A percentile compares a stretch with the other conserved stretches of the same genome.
These are phyloP conservation scores for Chiloscyllium punctatum DNA, from an alignment of 2,797 vertebrate species.

Conservation along the genomic window DNA sequence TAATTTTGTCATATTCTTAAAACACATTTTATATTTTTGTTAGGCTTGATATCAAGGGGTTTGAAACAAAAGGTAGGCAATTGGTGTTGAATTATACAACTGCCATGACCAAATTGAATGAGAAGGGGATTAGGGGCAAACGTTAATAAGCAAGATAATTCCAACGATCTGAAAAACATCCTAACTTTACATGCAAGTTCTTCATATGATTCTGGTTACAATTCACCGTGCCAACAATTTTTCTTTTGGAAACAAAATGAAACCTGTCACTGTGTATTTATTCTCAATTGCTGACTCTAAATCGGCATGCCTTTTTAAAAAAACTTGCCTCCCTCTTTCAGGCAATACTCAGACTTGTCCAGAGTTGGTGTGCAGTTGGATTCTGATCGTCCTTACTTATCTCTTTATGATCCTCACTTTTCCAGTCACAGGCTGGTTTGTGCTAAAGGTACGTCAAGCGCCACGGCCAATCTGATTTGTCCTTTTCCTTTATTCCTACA, in stretches of 20 bases:
- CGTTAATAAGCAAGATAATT: neutral
- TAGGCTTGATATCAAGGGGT: neutral
- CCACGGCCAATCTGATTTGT: neutral
- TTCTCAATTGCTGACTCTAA: neutral
- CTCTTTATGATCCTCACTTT: slow-evolving; percentile 70
- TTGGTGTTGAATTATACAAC: too few relatives aligned
- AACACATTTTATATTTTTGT: neutral
- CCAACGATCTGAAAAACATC: neutral
- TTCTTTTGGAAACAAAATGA: neutral
- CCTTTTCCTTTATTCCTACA: neutral
- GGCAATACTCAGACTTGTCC: slow-evolving; percentile 68
- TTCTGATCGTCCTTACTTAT: slow-evolving; percentile 69
- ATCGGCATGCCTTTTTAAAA: neutral
- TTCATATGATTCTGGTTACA: neutral
- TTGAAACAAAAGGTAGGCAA: neutral
- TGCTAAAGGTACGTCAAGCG: slow-evolving; percentile 68
- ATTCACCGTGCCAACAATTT: neutral
- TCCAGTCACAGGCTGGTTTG: slow-evolving; percentile 82
- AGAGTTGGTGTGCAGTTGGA: slow-evolving; percentile 71
- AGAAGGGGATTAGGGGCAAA: neutral
- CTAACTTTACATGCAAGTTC: neutral
- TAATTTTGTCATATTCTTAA: neutral
- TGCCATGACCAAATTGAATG: neutral
- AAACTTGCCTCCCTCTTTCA: slow-evolving; percentile 41
- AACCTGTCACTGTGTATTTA: neutral